Conservation (phyloP, 1,140 invertebrate genomes). For the Palaemon carinicauda region DNA sequence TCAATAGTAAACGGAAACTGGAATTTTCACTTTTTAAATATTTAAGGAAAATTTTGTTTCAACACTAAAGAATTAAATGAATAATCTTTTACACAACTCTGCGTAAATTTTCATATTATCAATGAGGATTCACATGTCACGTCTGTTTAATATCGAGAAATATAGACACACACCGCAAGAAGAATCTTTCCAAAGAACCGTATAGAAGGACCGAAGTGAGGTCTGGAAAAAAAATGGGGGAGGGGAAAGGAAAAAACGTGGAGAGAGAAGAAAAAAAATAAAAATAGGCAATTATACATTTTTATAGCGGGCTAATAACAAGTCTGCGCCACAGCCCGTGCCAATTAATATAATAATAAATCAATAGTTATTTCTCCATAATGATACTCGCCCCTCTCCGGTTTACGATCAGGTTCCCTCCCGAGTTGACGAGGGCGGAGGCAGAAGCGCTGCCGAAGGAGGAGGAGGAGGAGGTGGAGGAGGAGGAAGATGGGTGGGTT, state of each 20-base stretch:
- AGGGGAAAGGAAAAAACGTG: background rate
- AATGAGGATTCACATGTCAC: no score
- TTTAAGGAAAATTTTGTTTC: no score
- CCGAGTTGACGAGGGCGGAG: background rate
- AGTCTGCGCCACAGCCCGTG: background rate
- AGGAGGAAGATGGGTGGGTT: no score
- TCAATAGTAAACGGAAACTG: no score
- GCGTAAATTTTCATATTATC: background rate
- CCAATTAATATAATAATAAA: slow-evolving; percentile 38
- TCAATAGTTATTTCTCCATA: slow-evolving; percentile 36
- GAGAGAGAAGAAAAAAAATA: background rate
- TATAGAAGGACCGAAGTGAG: no score
- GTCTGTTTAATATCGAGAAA: no score
- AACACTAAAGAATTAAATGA: no score
- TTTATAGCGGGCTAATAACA: slow-evolving; percentile 22
- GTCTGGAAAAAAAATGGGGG: background rate
- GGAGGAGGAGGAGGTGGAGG: background rate
- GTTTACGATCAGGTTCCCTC: background rate
- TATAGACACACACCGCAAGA: no score
- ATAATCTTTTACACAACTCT: background rate
- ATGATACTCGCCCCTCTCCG: slow-evolving; percentile 20
- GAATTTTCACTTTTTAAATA: no score
- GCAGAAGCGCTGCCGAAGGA: background rate
- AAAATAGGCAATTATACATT: slow-evolving; percentile 15
- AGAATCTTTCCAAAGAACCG: no score